Evolutionary conservation across 2,888 invertebrate species (phyloP), one percentile per base, ranked within the genome.

Genomic region (Cataglyphis cursor): DNA sequence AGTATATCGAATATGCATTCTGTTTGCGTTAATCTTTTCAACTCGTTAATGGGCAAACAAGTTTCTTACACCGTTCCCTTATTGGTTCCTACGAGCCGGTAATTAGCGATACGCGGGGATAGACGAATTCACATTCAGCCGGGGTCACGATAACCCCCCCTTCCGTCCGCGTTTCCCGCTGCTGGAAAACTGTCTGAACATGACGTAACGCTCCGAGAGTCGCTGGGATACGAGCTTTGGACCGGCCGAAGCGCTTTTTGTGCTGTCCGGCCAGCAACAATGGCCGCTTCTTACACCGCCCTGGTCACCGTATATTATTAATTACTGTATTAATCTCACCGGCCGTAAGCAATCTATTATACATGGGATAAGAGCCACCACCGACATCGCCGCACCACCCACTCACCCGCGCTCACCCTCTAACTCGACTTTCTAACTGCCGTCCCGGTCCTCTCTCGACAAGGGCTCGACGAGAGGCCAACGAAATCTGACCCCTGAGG

Each of bases 301-400:
- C 90, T 91, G 92, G 93, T 93, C 93, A 93, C 91, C 94, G 93
- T 94, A 93, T 94, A 94, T 94, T 94, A 94, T 94, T 94, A 94
- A 94, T 94, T 94, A 94, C 94, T 93, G 93, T 94, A 94, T 94
- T 94, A 94, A 94, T 94, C 94, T 94, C 92, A 92, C 91, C 90
- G 91, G 91, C 91, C 92, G 90, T 87, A 90, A 91, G 91, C 92
- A 93, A 94, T 94, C 93, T 93, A 94, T 94, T 94, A 94, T 94
- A 92, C 93, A 94, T 92, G 92, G 93, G 91, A 92, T 92, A 93
- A 92, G 93, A 93, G 92, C 92, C 81, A 80, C 82, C 88, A 73
- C 84, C 75, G 78, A 51, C 84, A 76, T 66, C 88, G 83, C 75
- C 65, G 44, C 54, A 21, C 81, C 84, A 65, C 59, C 74, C 61